Evolutionary conservation across 1,140 invertebrate species (phyloP).

Genomic region (Oreohelix idahoensis): DNA sequence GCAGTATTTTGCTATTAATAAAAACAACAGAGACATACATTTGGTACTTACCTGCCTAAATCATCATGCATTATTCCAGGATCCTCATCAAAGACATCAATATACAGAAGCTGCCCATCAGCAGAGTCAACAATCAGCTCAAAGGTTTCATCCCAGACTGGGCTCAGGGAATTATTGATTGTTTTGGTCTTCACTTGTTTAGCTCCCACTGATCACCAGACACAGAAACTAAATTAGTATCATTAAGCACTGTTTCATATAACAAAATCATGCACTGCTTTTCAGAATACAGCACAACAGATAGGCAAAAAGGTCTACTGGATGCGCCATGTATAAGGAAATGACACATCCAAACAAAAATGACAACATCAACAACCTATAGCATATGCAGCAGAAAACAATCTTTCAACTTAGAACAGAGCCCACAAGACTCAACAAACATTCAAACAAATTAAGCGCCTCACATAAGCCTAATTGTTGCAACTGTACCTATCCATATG

Average conservation of each 20-base stretch:
- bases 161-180: slow-evolving; percentile 92
- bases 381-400: too few relatives aligned
- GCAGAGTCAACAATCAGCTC: slow-evolving; percentile 74
- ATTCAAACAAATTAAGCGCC: too few relatives aligned
- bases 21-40: background rate
- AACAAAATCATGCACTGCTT: background rate
- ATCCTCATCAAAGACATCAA: slow-evolving; percentile 89
- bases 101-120: slow-evolving; percentile 83
- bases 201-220: slow-evolving; percentile 81
- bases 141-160: slow-evolving; percentile 82
- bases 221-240: background rate
- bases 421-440: too few relatives aligned
- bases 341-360: too few relatives aligned
- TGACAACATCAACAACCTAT: too few relatives aligned
- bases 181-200: slow-evolving; percentile 90
- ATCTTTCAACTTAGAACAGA: too few relatives aligned
- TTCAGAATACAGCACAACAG: too few relatives aligned
- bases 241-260: background rate
- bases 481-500: too few relatives aligned
- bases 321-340: too few relatives aligned
- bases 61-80: slow-evolving; percentile 81
- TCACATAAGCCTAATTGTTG: too few relatives aligned
- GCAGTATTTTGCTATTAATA: background rate
- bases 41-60: slow-evolving; percentile 63
- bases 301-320: too few relatives aligned